These are phyloP conservation scores for Azemiops feae DNA, from an alignment of 2,113 vertebrate genomes.

Conservation along the genomic window DNA sequence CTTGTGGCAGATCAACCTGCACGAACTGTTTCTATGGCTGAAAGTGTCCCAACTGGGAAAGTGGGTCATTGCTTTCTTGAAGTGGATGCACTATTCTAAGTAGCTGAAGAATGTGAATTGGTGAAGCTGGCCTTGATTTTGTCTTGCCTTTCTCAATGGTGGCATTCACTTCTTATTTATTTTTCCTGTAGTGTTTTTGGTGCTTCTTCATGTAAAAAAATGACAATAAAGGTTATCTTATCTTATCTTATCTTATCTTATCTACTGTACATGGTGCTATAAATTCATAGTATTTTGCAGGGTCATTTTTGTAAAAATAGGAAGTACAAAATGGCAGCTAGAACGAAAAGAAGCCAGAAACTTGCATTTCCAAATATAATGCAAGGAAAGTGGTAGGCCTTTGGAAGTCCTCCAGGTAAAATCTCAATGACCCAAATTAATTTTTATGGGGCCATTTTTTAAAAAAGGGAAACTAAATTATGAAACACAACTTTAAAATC, in stretches of 20 bases:
- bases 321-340: not conserved
- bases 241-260: too few species aligned
- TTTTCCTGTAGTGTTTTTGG: conserved; percentile 22
- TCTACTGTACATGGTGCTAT: not conserved
- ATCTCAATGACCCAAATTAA: not conserved
- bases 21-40: conserved; percentile 80
- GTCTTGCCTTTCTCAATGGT: conserved; percentile 28
- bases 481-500: conserved; percentile 10
- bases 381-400: not conserved
- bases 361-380: not conserved
- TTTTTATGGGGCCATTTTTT: conserved; percentile 12
- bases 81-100: conserved; percentile 62
- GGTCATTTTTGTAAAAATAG: not conserved
- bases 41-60: conserved; percentile 70
- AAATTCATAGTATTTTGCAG: conserved; percentile 29
- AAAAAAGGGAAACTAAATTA: conserved; percentile 1
- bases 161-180: conserved; percentile 28
- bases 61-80: conserved; percentile 74
- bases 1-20: conserved; percentile 82
- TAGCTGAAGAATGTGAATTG: conserved; percentile 40
- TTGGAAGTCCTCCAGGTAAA: not conserved
- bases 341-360: not conserved
- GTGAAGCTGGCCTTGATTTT: not conserved
- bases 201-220: conserved; percentile 19
- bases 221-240: too few species aligned